phyloP scores from a whole-genome alignment of 1,140 invertebrate genomes.

The Drosophila kanapiae region DNA sequence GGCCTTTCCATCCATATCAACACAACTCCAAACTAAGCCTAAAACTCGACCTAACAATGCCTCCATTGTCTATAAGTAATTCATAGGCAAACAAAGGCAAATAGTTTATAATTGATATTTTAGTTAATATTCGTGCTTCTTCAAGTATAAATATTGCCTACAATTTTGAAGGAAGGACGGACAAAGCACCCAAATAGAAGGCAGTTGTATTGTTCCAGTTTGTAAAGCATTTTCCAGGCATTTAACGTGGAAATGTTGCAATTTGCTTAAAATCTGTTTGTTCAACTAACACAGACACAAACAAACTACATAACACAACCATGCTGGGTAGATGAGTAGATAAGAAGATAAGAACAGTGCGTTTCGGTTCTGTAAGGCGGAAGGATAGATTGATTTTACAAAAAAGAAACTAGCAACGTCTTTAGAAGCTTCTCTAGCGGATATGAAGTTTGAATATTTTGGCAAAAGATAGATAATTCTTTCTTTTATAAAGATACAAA shows the following conservation, averaged over 20 bases:
- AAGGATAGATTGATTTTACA: not conserved
- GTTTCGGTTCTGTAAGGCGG: constrained; percentile 1
- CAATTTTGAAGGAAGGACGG: not conserved
- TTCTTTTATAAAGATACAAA: no score
- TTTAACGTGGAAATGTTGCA: constrained; percentile 29
- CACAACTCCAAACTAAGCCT: constrained; percentile 2
- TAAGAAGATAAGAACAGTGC: constrained; percentile 12
- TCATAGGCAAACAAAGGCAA: constrained; percentile 7
- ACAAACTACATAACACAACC: not conserved
- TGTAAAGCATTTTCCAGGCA: constrained; percentile 16
- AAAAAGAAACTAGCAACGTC: no score
- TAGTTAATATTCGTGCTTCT: constrained; percentile 37
- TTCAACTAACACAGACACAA: not conserved
- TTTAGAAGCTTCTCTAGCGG: no score
- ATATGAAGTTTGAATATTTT: no score
- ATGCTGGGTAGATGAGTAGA: not conserved
- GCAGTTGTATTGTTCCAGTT: constrained; percentile 6
- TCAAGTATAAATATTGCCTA: constrained; percentile 31
- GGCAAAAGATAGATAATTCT: no score
- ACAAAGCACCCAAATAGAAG: constrained; percentile 2
- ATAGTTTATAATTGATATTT: constrained; percentile 38
- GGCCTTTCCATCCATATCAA: constrained; percentile 9
- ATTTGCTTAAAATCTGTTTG: constrained; percentile 42
- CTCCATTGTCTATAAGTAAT: constrained; percentile 16
- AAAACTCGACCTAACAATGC: constrained; percentile 18